Base-by-base conservation (phyloP, 2,888 invertebrate genomes). In the Orthonevra nobilis region DNA sequence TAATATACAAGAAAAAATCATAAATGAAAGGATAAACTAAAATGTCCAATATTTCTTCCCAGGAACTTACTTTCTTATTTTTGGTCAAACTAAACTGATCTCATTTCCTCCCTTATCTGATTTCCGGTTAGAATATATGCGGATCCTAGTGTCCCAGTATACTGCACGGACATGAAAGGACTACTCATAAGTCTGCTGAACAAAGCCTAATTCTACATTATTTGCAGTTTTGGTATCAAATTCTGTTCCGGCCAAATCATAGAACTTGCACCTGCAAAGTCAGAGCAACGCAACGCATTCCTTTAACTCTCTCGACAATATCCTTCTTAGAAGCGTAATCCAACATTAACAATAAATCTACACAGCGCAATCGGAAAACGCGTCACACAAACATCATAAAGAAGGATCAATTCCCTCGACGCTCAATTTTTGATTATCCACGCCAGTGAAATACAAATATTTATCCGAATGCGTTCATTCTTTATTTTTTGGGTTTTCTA, bases 401-500 rank as follows among this genome's bases (percentile, higher is more conserved):
- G 56, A 73, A 58, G 50, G 50, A 73, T 73, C 58, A 58, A 64
- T 72, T 61, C 64, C 30, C 26, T 3, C 50, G 56, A 50, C 66
- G 30, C 34, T 20, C 56, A 56, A 48, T 42, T 75, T 54, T 75
- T 42, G 69, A 75, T 69, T 69, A 61, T 74, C 48, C 54, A 56
- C 61, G 63, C 75, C 63, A 63, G 75, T 70, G 56, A 48, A 63
- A 42, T 42, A 69, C 70, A 75, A 75, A 75, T 63, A 75, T 69
- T 69, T 63, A 63, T 42, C 61, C 38, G 44, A 36, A 30, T 3
- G 34, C 5, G 23, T n/a, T n/a, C 7, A 50, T 23, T 42, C 34
- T 23, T 30, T 7, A 17, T 23, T 17, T 17, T 34, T 17, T 42
- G 14, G 32, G 54, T 40, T 75, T 75, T 70, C 14, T 19, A 69